Evolutionary conservation across 2,888 invertebrate species (phyloP).

Genomic region (Scaptomyza polygonia): DNA sequence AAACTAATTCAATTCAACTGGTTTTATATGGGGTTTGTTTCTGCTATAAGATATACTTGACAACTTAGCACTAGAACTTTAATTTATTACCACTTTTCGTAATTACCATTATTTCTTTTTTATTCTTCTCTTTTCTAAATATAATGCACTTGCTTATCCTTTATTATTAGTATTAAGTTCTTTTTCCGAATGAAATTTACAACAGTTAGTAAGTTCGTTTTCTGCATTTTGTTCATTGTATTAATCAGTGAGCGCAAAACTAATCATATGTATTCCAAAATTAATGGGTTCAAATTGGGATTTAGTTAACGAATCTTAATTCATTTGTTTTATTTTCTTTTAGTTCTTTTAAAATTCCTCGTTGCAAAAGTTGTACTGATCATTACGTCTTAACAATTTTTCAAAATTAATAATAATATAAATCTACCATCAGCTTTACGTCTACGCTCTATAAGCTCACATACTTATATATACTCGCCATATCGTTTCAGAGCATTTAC

Average conservation of each 20-base stretch:
- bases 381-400: conserved; percentile 57
- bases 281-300: conserved; percentile 16
- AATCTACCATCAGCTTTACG: conserved; percentile 22
- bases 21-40: conserved; percentile 41
- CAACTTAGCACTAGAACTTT: conserved; percentile 61
- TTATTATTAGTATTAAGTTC: conserved; percentile 44
- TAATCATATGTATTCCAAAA: conserved; percentile 19
- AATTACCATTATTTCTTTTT: conserved; percentile 26
- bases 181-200: conserved; percentile 54
- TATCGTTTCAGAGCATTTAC: conserved; percentile 15
- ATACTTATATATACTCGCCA: conserved; percentile 5
- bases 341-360: conserved; percentile 68
- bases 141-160: conserved; percentile 76
- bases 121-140: conserved; percentile 42
- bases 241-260: conserved; percentile 19
- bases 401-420: conserved; percentile 7
- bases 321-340: conserved; percentile 10
- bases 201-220: conserved; percentile 39
- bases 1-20: conserved; percentile 63
- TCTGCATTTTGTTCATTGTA: conserved; percentile 10
- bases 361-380: conserved; percentile 78
- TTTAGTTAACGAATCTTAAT: conserved; percentile 29
- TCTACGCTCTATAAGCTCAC: conserved; percentile 42
- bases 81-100: conserved; percentile 33
- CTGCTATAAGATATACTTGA: conserved; percentile 69